phyloP scores from a whole-genome alignment of 2,113 vertebrate species.

The Vombatus ursinus region DNA sequence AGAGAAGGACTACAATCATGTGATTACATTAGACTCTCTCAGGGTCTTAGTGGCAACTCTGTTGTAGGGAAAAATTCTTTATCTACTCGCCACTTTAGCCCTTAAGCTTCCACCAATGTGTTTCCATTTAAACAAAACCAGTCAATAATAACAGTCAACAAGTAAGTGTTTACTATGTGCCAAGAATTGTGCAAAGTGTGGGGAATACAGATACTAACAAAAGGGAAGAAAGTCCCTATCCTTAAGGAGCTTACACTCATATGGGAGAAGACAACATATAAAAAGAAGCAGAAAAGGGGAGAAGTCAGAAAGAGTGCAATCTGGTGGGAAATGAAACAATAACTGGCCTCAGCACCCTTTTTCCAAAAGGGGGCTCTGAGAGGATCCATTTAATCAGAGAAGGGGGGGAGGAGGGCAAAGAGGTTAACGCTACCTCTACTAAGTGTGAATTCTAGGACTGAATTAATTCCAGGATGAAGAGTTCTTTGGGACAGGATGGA shows the following conservation, averaged over 20 bases:
- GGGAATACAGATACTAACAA: background rate
- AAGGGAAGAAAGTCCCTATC: background rate
- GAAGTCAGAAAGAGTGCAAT: background rate
- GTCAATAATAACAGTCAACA: background rate
- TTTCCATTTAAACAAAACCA: background rate
- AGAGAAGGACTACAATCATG: background rate
- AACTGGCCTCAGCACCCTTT: background rate
- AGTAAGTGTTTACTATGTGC: background rate
- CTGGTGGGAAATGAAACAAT: background rate
- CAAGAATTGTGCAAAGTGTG: background rate
- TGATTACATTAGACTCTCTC: background rate
- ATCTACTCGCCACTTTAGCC: background rate
- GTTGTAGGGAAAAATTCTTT: background rate
- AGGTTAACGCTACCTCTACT: background rate
- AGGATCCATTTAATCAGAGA: background rate
- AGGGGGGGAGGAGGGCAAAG: background rate
- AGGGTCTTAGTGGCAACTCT: background rate
- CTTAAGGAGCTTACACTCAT: background rate
- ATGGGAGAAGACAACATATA: background rate
- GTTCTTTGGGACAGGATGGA: background rate
- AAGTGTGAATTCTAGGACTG: background rate
- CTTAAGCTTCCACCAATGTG: background rate
- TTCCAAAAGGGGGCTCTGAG: background rate
- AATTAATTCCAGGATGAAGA: background rate
- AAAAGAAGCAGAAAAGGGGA: background rate